phyloP scores from a whole-genome alignment of 2,113 vertebrate genomes.

The Bufo gargarizans region DNA sequence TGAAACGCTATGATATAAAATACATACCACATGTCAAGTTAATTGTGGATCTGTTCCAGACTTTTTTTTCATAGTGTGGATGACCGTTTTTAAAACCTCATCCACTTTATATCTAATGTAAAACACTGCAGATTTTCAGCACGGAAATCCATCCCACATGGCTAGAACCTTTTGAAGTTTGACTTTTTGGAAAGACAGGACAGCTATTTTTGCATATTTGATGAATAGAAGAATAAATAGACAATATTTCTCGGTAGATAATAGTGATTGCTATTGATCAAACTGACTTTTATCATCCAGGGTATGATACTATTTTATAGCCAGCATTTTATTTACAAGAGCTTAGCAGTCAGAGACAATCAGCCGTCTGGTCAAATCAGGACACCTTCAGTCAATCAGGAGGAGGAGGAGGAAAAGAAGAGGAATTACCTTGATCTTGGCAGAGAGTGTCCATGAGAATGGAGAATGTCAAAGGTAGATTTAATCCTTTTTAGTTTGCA shows the following conservation, averaged over 20 bases:
- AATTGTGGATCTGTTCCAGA: too few species aligned
- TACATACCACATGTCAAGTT: too few species aligned
- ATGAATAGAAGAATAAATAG: background rate
- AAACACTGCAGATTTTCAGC: too few species aligned
- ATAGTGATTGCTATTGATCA: background rate
- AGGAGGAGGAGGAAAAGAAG: background rate
- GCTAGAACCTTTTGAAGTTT: too few species aligned
- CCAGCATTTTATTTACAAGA: background rate
- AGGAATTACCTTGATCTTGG: slow-evolving; percentile 40
- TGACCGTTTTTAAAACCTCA: too few species aligned
- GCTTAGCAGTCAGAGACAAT: background rate
- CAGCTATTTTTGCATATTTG: background rate
- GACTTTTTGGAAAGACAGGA: background rate
- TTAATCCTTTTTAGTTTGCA: slow-evolving; percentile 40
- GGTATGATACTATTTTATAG: background rate
- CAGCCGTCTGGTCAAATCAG: slow-evolving; percentile 6
- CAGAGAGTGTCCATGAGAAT: slow-evolving; percentile 4
- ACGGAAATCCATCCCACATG: too few species aligned
- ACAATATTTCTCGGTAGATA: background rate
- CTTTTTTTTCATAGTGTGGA: too few species aligned
- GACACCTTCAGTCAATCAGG: background rate
- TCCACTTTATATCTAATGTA: too few species aligned
- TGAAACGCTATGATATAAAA: too few species aligned
- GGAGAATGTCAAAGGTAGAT: slow-evolving; percentile 36
- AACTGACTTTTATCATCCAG: background rate